A percentile compares a stretch with the other conserved stretches of the same genome.
phyloP scores from a whole-genome alignment of 2,888 invertebrate genomes.

The Silvanus unidentatus region DNA sequence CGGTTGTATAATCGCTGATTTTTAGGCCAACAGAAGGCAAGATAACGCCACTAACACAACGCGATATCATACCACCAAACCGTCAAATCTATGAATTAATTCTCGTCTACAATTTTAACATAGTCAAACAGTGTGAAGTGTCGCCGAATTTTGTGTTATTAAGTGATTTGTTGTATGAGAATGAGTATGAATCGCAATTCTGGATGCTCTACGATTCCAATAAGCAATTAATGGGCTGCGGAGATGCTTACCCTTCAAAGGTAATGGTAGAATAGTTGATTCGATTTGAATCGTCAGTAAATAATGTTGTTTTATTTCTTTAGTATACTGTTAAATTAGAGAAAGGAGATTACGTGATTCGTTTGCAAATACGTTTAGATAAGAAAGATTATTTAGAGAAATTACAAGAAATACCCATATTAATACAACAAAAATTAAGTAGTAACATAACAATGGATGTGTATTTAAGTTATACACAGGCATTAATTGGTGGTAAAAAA shows the following conservation, averaged over 20 bases:
- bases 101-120: constrained; percentile 79
- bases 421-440: constrained; percentile 70
- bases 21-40: constrained; percentile 76
- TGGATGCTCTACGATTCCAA: constrained; percentile 93
- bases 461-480: constrained; percentile 64
- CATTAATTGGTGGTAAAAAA: constrained; percentile 73
- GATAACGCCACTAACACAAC: constrained; percentile 66
- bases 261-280: constrained; percentile 41
- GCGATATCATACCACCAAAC: constrained; percentile 82
- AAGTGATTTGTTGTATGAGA: constrained; percentile 87
- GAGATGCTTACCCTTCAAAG: constrained; percentile 85
- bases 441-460: constrained; percentile 68
- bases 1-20: constrained; percentile 16
- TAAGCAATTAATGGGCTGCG: constrained; percentile 78
- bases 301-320: constrained; percentile 25
- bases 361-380: constrained; percentile 87
- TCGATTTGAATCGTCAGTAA: no score
- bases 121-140: constrained; percentile 77
- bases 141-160: constrained; percentile 73
- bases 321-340: constrained; percentile 84
- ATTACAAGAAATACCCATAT: constrained; percentile 70
- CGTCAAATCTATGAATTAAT: constrained; percentile 88
- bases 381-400: constrained; percentile 78
- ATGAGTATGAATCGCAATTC: constrained; percentile 91
- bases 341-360: constrained; percentile 89